Evolutionary conservation across 64 coral and sea anemone species (phyloP), one percentile per base, ranked within the genome.

Genomic region (Montipora efflorescens): DNA sequence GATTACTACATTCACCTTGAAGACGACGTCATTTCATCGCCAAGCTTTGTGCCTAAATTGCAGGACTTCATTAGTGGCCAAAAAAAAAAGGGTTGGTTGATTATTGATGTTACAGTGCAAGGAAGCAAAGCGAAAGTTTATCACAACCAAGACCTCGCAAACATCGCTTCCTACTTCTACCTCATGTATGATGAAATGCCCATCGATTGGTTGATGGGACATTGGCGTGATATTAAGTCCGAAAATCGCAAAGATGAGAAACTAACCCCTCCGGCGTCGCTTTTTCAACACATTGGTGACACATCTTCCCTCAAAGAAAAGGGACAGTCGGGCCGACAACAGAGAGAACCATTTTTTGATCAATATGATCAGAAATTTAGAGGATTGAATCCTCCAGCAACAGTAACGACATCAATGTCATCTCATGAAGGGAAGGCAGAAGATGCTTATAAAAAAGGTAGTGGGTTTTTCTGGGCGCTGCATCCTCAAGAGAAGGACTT

Each of bases 1-100:
- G 19, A 75, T 1, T 95, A 95, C 74, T 95, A 95, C 61, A 12
- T 95, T 52, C 94, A 95, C 9, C 64, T 95, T 1, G 94, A 95
- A 47, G 94, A 95, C 20, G 94, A 95, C 21, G 62, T 91, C 3
- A 80, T 28, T n/a, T 75, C 89, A 9, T 57, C 44, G 18, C 80
- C 83, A 18, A 83, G 79, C 44, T 95, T 91, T 22, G 55, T 91
- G 16, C 74, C 81, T 16, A 73, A 68, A 25, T 85, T 91, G 20
- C 44, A 91, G 18, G 10, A 78, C 8, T 95, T 95, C 51, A 91
- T 91, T n/a, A 15, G 4, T 2, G 3, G 11, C 2, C 74, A 87
- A 50, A 3, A 20, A 5, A 5, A 66, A 8, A 21, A 22, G 15
- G 4, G 36, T 13, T 95, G 94, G 94, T 74, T 69, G 11, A 50